Evolutionary conservation across 2,113 vertebrate genomes (phyloP).

Genomic region (Fregata magnificens): DNA sequence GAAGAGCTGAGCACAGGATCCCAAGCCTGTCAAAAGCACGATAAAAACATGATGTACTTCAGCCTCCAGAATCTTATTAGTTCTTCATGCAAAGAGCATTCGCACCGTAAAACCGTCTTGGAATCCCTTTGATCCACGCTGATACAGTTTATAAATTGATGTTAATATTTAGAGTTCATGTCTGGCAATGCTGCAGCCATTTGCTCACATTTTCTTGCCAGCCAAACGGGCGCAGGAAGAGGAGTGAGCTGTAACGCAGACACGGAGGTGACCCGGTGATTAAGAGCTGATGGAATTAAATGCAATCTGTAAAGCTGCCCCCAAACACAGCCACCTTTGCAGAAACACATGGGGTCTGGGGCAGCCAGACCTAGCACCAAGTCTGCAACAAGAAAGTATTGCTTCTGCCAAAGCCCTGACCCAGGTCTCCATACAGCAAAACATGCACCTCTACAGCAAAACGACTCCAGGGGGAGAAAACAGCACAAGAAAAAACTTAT

Average conservation of each 20-base stretch:
- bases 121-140: constrained; percentile 60
- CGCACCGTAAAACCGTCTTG: background rate
- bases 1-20: background rate
- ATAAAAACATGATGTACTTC: constrained; percentile 45
- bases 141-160: constrained; percentile 64
- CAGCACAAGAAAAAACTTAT: background rate
- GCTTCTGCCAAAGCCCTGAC: background rate
- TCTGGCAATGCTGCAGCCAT: constrained; percentile 30
- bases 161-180: constrained; percentile 65
- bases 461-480: rapidly evolving
- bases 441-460: background rate
- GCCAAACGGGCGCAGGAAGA: background rate
- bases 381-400: too few species aligned
- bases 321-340: background rate
- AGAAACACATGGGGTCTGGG: background rate
- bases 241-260: background rate
- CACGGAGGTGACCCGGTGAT: background rate
- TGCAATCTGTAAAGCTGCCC: background rate
- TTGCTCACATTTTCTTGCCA: constrained; percentile 40
- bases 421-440: background rate
- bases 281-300: background rate
- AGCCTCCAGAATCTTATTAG: constrained; percentile 39
- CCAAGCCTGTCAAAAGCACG: constrained; percentile 12
- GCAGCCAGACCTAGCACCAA: background rate
- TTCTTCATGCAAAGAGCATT: constrained; percentile 50